Percentiles rank a stretch among this genome's conserved stretches.
Evolutionary conservation across 1,140 invertebrate genomes (phyloP).

Genomic region (Drosophila parvula): DNA sequence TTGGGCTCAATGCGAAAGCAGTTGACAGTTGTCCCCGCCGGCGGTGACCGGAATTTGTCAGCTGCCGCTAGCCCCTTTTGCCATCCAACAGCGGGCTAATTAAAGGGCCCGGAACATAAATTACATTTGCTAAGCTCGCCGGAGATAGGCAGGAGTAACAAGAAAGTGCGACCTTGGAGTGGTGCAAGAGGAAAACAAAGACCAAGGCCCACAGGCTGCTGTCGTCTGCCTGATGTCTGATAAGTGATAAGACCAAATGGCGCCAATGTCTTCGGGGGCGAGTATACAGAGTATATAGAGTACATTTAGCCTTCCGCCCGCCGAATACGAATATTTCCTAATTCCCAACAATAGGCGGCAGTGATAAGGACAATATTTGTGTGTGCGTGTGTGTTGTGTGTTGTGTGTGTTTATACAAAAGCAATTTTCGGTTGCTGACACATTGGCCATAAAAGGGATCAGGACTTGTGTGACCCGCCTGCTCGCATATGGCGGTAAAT

Average conservation of each 20-base stretch:
- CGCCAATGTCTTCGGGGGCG: constrained; percentile 36
- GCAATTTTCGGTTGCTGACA: constrained; percentile 56
- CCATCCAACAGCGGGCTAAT: constrained; percentile 34
- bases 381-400: background rate
- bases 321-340: constrained; percentile 42
- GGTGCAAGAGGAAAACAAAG: too few species aligned
- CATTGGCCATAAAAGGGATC: constrained; percentile 58
- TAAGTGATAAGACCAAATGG: constrained; percentile 61
- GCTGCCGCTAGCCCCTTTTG: background rate
- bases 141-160: background rate
- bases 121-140: constrained; percentile 36
- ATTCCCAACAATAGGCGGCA: constrained; percentile 41
- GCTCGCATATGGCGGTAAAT: constrained; percentile 55
- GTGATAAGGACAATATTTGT: constrained; percentile 49
- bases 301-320: constrained; percentile 27
- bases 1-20: constrained; percentile 58
- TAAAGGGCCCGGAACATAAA: constrained; percentile 45
- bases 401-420: constrained; percentile 47
- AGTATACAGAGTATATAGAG: background rate
- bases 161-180: constrained; percentile 25
- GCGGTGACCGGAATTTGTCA: constrained; percentile 35
- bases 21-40: constrained; percentile 54
- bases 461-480: constrained; percentile 42
- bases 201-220: background rate
- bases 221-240: constrained; percentile 57